These are phyloP conservation scores for Benitochromis conjunctus DNA, from an alignment of 2,113 vertebrate genomes.

Conservation along the genomic window DNA sequence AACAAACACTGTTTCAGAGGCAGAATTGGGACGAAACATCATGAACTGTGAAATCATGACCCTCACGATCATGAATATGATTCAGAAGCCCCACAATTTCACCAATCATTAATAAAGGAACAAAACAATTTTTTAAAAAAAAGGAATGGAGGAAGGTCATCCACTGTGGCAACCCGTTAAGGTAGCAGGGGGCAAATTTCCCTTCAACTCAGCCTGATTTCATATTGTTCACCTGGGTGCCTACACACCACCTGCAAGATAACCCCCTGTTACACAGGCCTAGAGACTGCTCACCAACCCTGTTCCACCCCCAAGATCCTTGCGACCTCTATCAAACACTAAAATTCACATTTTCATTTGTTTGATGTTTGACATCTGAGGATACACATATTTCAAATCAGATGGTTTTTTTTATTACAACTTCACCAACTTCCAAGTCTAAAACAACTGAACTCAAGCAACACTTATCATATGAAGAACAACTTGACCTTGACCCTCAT, in stretches of 20 bases:
- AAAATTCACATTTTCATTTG: background rate
- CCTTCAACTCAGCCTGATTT: background rate
- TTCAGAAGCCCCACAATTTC: background rate
- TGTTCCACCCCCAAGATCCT: background rate
- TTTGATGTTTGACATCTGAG: background rate
- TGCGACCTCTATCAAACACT: background rate
- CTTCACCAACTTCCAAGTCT: background rate
- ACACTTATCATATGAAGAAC: background rate
- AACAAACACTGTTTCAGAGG: background rate
- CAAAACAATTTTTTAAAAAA: fast-evolving
- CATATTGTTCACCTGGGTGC: background rate
- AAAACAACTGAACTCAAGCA: background rate
- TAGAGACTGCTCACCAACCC: background rate
- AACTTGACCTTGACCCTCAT: background rate
- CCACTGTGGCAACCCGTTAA: background rate
- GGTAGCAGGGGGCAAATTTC: background rate
- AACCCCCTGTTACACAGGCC: background rate
- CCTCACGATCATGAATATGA: background rate
- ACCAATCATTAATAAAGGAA: background rate
- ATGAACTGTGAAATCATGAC: background rate
- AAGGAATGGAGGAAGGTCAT: background rate
- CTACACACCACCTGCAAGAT: background rate
- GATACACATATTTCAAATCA: background rate
- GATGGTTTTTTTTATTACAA: background rate
- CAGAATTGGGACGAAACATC: background rate